Base-by-base conservation (phyloP, 2,113 vertebrate genomes). In the Myiozetetes cayanensis region DNA sequence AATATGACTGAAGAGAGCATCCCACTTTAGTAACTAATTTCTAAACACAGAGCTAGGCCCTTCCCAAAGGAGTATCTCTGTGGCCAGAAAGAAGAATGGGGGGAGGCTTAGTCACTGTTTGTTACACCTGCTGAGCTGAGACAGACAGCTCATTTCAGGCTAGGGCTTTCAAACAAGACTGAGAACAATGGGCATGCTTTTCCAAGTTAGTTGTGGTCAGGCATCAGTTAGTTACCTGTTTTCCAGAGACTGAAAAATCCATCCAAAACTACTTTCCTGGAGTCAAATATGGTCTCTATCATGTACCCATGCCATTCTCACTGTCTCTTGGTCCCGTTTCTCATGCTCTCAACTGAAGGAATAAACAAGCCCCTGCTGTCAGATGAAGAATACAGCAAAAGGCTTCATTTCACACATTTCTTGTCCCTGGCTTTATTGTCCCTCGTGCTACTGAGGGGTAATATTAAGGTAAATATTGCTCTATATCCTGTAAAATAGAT, bases 391-490 rank as follows among this genome's bases (percentile, higher is more conserved):
- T 44, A 14, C 20, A 66, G 31, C 2, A 8, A 3, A 14, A 76
- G 9, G 33, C 30, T 31, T 61, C 2, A 50, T 86, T 61, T 46
- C 43, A 53, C 37, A 50, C 1, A 10, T 81, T 73, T 47, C 65
- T 71, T 62, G 8, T 52, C 33, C 30, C 62, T 75, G 52, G 15
- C 19, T 71, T 79, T 67, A 33, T 27, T 53, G 41, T 22, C 39
- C 39, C 59, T 58, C 0, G 0, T 35, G 14, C 24, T 65, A 30
- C 4, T 52, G 4, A 17, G 6, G 5, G 12, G 8, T 35, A 50
- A 35, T 14, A 41, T 9, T 19, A 75, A 66, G 8, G 33, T 30
- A 89, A 91, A 76, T 49, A 30, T 33, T 73, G 8, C 4, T 70
- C 30, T 52, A 1, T 10, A 13, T 18, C 12, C n/a, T 55, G 37